phyloP scores from a whole-genome alignment of 2,113 vertebrate genomes.

The Psittacus erithacus region DNA sequence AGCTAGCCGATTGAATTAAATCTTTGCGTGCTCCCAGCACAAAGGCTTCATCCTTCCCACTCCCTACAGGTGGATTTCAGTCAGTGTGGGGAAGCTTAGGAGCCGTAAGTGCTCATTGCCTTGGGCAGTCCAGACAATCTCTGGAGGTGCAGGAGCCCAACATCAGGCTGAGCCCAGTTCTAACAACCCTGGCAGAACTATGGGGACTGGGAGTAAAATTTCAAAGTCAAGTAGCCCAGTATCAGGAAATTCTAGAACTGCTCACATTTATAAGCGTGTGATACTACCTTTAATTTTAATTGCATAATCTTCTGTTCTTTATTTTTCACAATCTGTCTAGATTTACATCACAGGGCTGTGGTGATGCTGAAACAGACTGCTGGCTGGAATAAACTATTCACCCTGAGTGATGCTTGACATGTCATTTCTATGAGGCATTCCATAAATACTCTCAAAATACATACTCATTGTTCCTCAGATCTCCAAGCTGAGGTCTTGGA shows the following conservation, averaged over 20 bases:
- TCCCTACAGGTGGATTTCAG: background rate
- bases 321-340: background rate
- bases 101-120: background rate
- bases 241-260: background rate
- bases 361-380: background rate
- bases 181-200: background rate
- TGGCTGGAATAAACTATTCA: background rate
- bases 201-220: background rate
- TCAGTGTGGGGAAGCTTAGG: background rate
- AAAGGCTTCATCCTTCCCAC: background rate
- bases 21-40: background rate
- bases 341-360: background rate
- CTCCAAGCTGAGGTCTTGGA: background rate
- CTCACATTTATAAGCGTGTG: background rate
- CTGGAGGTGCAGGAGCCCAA: background rate
- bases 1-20: background rate
- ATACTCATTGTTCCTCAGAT: background rate
- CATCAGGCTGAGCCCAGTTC: background rate
- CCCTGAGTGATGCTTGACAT: background rate
- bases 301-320: background rate
- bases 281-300: background rate
- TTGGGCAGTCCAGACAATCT: background rate
- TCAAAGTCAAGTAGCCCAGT: background rate
- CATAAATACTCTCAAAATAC: background rate
- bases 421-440: background rate